A percentile compares a stretch with the other conserved stretches of the same genome.
phyloP scores from a whole-genome alignment of 2,888 invertebrate species.

The Tortricodes alternella region DNA sequence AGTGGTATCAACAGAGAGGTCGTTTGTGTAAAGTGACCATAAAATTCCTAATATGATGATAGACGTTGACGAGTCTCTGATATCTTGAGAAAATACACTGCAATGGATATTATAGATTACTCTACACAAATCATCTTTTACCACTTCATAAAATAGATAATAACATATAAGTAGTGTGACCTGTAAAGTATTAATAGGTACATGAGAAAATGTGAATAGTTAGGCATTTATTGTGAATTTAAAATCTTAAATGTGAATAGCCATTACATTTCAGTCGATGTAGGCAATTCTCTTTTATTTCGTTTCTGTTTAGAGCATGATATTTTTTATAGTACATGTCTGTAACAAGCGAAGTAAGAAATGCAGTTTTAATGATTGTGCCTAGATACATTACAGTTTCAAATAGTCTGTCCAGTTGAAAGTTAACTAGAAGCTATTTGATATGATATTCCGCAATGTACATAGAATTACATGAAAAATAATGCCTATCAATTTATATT shows the following conservation, averaged over 20 bases:
- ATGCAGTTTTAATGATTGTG: constrained; percentile 24
- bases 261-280: constrained; percentile 1
- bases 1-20: constrained; percentile 5
- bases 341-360: constrained; percentile 1
- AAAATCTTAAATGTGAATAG: constrained; percentile 33
- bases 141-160: constrained; percentile 31
- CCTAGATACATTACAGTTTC: constrained; percentile 22
- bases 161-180: constrained; percentile 46
- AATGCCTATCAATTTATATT: constrained; percentile 53
- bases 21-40: background rate
- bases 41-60: no score
- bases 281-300: background rate
- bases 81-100: no score
- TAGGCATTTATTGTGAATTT: constrained; percentile 42
- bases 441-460: constrained; percentile 32
- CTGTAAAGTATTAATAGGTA: constrained; percentile 71
- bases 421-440: constrained; percentile 33
- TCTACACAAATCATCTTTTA: constrained; percentile 8
- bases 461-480: constrained; percentile 34
- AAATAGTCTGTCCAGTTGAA: constrained; percentile 22
- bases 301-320: constrained; percentile 8
- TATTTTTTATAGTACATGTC: constrained; percentile 24
- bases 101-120: no score
- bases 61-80: no score
- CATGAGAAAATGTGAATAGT: constrained; percentile 45